phyloP scores from a whole-genome alignment of 2,888 invertebrate genomes.

The Lasioglossum marginatum region DNA sequence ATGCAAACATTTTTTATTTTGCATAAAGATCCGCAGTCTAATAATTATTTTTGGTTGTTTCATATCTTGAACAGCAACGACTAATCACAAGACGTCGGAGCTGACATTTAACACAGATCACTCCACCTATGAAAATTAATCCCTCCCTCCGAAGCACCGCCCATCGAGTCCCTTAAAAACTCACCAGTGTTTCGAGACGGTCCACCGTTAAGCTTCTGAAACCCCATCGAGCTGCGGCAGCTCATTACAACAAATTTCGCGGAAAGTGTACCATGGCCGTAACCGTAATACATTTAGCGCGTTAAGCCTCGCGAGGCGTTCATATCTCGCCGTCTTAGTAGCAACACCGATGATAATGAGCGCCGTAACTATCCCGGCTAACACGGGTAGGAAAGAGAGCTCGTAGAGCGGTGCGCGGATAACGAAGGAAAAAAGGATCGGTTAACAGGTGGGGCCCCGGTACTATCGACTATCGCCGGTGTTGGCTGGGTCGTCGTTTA shows the following conservation, averaged over 20 bases:
- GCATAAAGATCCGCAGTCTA: too few species aligned
- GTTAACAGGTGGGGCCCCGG: slow-evolving; percentile 16
- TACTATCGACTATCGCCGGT: background rate
- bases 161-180: background rate
- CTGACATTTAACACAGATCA: background rate
- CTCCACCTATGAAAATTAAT: background rate
- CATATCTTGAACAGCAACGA: too few species aligned
- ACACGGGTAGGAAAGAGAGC: background rate
- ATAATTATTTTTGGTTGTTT: too few species aligned
- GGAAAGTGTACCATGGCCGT: background rate
- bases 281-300: background rate
- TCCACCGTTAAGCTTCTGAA: background rate
- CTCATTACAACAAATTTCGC: background rate
- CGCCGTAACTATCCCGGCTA: slow-evolving; percentile 4
- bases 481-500: background rate
- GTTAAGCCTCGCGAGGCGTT: background rate
- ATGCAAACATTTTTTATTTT: too few species aligned
- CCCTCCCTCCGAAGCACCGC: background rate
- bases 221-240: background rate
- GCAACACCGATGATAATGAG: slow-evolving; percentile 10
- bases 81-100: too few species aligned
- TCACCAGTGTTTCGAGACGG: background rate
- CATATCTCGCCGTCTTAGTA: slow-evolving; percentile 4
- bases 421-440: background rate
- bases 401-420: background rate